Evolutionary conservation across 2,888 invertebrate species (phyloP).

Genomic region (Caenorhabditis becei): DNA sequence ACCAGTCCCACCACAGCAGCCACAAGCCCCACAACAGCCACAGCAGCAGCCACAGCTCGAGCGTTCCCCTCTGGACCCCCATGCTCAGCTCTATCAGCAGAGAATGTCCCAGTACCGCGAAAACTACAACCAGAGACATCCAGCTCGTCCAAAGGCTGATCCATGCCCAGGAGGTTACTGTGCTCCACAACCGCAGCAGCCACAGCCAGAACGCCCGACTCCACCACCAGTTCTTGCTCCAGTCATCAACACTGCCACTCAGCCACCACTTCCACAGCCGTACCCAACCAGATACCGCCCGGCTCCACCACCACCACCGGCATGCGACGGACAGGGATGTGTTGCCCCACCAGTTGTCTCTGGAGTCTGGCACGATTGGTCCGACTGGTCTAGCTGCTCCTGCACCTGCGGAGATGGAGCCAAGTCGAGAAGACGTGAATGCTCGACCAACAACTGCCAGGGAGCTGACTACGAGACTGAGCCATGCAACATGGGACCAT

Average conservation of each 20-base stretch:
- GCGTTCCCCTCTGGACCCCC: slow-evolving; percentile 63
- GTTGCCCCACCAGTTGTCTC: slow-evolving; percentile 54
- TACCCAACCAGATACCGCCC: slow-evolving; percentile 70
- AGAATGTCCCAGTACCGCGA: slow-evolving; percentile 71
- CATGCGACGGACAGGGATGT: slow-evolving; percentile 74
- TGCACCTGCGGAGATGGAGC: slow-evolving; percentile 76
- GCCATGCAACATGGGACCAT: slow-evolving; percentile 74
- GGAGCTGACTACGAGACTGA: slow-evolving; percentile 72
- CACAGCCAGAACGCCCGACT: slow-evolving; percentile 64
- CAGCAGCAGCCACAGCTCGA: slow-evolving; percentile 51
- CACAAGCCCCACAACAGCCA: slow-evolving; percentile 27
- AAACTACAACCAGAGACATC: slow-evolving; percentile 73
- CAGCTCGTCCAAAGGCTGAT: slow-evolving; percentile 71
- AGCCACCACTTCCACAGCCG: slow-evolving; percentile 61
- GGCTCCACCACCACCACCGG: slow-evolving; percentile 75
- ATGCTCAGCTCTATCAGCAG: slow-evolving; percentile 70
- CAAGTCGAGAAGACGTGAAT: slow-evolving; percentile 72
- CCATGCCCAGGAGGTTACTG: slow-evolving; percentile 75
- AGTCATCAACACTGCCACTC: slow-evolving; percentile 61
- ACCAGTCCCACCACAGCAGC: slow-evolving; percentile 49
- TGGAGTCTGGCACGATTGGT: slow-evolving; percentile 75
- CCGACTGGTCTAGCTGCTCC: slow-evolving; percentile 75
- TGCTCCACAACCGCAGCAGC: slow-evolving; percentile 43
- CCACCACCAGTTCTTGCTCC: slow-evolving; percentile 69
- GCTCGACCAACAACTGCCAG: slow-evolving; percentile 72